Evolutionary conservation across 2,113 vertebrate genomes (phyloP).

Genomic region (Bufo gargarizans): DNA sequence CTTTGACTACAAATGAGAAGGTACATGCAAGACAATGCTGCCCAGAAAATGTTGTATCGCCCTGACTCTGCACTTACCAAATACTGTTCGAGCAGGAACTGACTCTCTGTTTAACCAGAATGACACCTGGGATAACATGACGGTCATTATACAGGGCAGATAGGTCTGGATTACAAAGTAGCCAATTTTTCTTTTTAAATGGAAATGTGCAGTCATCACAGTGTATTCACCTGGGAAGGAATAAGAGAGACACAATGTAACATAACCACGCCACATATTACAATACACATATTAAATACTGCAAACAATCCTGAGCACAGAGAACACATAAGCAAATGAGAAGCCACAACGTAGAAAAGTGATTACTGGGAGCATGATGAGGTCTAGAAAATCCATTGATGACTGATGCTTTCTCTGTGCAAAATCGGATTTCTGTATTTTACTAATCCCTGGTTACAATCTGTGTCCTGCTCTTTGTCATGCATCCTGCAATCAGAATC

Average conservation of each 20-base stretch:
- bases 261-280: neutral
- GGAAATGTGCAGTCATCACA: constrained; percentile 96
- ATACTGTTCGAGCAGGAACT: constrained; percentile 94
- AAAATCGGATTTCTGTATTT: constrained; percentile 93
- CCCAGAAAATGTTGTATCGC: neutral
- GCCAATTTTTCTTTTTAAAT: constrained; percentile 96
- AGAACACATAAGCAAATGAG: constrained; percentile 16
- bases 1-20: neutral
- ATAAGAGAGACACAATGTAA: neutral
- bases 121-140: constrained; percentile 94
- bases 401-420: constrained; percentile 83
- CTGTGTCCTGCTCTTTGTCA: constrained; percentile 83
- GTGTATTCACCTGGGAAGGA: constrained; percentile 87
- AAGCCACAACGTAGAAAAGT: constrained; percentile 56
- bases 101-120: constrained; percentile 98
- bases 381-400: constrained; percentile 84
- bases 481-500: constrained; percentile 72
- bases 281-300: neutral
- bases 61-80: constrained; percentile 81
- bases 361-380: constrained; percentile 77
- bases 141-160: constrained; percentile 98
- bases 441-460: constrained; percentile 92
- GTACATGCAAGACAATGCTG: neutral
- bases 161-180: constrained; percentile 99
- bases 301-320: neutral